A percentile compares a stretch with the other conserved stretches of the same genome.
These are phyloP conservation scores for Champsocephalus gunnari DNA, from an alignment of 2,797 vertebrate genomes.

Conservation along the genomic window DNA sequence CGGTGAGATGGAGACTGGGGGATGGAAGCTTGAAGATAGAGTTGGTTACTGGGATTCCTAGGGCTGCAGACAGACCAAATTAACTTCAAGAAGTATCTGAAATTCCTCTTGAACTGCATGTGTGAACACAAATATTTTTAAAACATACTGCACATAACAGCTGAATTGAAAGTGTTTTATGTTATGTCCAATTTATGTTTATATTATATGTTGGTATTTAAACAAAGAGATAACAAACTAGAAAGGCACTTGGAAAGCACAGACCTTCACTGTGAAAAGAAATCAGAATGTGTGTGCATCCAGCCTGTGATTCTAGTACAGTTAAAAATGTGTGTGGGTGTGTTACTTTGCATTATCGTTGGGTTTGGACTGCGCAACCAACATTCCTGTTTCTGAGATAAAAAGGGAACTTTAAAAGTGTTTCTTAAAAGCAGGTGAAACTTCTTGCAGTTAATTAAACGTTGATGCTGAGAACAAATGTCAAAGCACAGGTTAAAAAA, in stretches of 20 bases:
- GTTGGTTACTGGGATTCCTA: slow-evolving; percentile 52
- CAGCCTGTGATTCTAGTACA: too few species aligned
- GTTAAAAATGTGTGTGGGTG: not conserved
- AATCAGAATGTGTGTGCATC: too few species aligned
- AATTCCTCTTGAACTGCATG: slow-evolving; percentile 17
- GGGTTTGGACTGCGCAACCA: slow-evolving; percentile 6
- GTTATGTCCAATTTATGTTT: not conserved
- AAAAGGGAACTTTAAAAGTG: not conserved
- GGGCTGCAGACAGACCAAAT: slow-evolving; percentile 46
- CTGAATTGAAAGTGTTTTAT: not conserved
- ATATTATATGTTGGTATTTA: not conserved
- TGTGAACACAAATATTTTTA: not conserved
- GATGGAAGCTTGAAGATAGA: slow-evolving; percentile 36
- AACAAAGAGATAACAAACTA: not conserved
- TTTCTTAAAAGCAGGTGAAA: slow-evolving; percentile 3
- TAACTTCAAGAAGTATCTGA: slow-evolving; percentile 41
- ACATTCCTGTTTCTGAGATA: not conserved
- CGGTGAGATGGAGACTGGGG: slow-evolving; percentile 22
- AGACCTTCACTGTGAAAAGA: too few species aligned
- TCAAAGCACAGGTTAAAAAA: slow-evolving; percentile 35
- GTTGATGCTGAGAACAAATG: not conserved
- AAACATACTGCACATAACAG: not conserved
- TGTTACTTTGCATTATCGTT: slow-evolving; percentile 45
- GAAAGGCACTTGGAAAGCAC: too few species aligned
- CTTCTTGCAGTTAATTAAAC: not conserved